A percentile compares a stretch with the other conserved stretches of the same genome.
Evolutionary conservation across 2,797 vertebrate genomes (phyloP).

Genomic region (Hylomyscus alleni): DNA sequence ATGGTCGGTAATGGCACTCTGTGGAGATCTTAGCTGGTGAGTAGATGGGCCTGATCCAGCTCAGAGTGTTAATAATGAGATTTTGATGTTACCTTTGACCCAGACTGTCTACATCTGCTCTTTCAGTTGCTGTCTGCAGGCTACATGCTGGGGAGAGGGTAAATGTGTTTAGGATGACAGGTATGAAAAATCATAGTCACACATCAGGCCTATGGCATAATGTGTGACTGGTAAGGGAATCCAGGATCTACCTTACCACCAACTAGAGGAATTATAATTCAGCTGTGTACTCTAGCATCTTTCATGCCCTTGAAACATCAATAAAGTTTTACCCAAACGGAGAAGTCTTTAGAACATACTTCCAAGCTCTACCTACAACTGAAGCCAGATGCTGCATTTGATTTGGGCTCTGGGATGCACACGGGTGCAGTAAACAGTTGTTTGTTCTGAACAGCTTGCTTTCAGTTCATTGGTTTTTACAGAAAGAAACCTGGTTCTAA

Average conservation of each 20-base stretch:
- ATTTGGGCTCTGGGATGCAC: background rate
- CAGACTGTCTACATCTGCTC: background rate
- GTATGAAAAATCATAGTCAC: background rate
- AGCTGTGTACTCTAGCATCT: background rate
- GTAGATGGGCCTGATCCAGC: no score
- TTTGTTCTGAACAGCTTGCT: background rate
- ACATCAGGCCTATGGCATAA: fast-evolving
- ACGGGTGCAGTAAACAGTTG: fast-evolving
- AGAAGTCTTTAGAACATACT: background rate
- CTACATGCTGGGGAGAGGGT: background rate
- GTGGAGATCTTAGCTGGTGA: no score
- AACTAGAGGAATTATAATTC: background rate
- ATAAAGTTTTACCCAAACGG: fast-evolving
- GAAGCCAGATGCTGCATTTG: background rate
- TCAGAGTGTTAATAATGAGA: background rate
- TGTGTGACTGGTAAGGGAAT: background rate
- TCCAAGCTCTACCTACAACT: fast-evolving
- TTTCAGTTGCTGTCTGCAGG: background rate
- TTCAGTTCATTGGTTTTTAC: background rate
- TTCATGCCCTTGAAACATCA: background rate
- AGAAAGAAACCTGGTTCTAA: background rate
- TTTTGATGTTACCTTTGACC: background rate
- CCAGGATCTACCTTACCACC: background rate
- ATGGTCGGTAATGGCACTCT: fast-evolving
- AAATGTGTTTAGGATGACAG: fast-evolving